A percentile compares a stretch with the other conserved stretches of the same genome.
Evolutionary conservation across 2,113 vertebrate species (phyloP).

Genomic region (Pachycephala philippinensis): DNA sequence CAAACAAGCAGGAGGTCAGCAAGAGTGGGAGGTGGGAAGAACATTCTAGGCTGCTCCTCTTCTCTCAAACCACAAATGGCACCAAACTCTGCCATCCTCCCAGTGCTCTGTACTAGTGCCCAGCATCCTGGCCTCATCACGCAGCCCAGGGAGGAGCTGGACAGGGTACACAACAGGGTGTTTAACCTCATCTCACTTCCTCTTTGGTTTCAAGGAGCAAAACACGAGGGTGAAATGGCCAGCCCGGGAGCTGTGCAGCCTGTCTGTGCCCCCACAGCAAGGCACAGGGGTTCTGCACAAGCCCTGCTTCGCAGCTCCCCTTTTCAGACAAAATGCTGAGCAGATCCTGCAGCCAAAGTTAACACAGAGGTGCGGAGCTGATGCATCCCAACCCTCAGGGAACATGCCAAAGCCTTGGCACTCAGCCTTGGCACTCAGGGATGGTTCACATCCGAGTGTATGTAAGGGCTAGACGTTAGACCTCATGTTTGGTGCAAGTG

Average conservation of each 20-base stretch:
- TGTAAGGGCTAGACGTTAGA: neutral
- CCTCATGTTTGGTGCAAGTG: neutral
- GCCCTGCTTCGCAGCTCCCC: accelerated
- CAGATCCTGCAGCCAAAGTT: neutral
- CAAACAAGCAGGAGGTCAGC: neutral
- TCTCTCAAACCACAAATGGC: neutral
- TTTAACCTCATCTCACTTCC: neutral
- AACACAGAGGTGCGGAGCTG: accelerated
- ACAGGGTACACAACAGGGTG: neutral
- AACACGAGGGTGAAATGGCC: neutral
- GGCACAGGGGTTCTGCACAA: neutral
- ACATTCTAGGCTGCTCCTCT: neutral
- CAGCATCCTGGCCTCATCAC: neutral
- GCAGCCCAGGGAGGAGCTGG: neutral
- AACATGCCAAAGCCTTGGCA: neutral
- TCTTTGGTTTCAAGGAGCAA: neutral
- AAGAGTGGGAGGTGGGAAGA: neutral
- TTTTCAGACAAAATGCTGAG: neutral
- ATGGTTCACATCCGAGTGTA: neutral
- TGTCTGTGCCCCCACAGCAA: neutral
- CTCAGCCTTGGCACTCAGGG: neutral
- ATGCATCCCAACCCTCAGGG: neutral
- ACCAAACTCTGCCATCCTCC: neutral
- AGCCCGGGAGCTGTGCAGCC: neutral
- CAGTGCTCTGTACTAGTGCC: neutral